Percentiles rank a stretch among this genome's conserved stretches.
Conservation (phyloP, 2,888 invertebrate species). For the Parelbella ahira region DNA sequence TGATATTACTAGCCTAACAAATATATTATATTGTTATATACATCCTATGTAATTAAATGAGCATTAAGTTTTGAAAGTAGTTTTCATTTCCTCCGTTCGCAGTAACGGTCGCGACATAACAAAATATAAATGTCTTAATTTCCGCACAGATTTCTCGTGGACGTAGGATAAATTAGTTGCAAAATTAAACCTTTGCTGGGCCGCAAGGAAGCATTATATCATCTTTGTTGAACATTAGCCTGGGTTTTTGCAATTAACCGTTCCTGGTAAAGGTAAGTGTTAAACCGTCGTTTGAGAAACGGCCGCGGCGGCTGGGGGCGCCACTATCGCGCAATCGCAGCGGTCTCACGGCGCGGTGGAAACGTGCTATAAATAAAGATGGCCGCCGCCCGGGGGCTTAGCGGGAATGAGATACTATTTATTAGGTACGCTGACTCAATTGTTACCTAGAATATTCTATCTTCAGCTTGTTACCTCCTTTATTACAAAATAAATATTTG, state of each 20-base stretch:
- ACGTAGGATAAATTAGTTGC: constrained; percentile 17
- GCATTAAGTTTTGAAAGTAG: no score
- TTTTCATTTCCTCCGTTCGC: no score
- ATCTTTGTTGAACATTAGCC: constrained; percentile 60
- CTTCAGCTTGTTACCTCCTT: constrained; percentile 1
- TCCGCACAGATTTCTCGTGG: constrained; percentile 18
- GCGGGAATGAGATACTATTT: constrained; percentile 45
- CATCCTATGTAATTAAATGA: no score
- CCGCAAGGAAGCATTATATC: constrained; percentile 50
- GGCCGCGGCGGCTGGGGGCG: constrained; percentile 54
- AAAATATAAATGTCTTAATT: constrained; percentile 23
- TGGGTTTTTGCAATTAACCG: constrained; percentile 69
- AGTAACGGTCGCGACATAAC: no score
- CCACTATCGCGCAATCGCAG: constrained; percentile 56
- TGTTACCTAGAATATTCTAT: constrained; percentile 32
- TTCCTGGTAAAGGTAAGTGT: constrained; percentile 54
- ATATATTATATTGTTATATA: no score
- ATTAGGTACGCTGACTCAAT: constrained; percentile 37
- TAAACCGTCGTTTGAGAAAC: constrained; percentile 59
- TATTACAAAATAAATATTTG: no score
- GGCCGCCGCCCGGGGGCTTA: constrained; percentile 52
- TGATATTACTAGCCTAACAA: no score
- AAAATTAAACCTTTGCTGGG: constrained; percentile 21
- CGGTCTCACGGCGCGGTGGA: constrained; percentile 46
- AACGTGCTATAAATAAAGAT: constrained; percentile 71